Evolutionary conservation across 2,797 vertebrate species (phyloP).

Genomic region (Remorina albescens): DNA sequence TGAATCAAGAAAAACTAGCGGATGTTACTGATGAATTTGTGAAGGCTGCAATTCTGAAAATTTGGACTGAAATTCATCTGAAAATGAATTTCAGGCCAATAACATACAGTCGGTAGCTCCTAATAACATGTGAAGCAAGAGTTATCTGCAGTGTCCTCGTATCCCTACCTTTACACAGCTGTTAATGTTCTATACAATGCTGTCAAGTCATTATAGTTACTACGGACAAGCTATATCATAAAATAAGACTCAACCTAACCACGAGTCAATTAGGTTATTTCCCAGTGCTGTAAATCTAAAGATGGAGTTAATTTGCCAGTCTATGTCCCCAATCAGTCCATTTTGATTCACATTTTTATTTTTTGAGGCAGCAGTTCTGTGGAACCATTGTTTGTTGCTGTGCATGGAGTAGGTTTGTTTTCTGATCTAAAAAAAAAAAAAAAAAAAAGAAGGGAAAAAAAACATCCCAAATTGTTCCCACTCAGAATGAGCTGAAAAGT

Average conservation of each 20-base stretch:
- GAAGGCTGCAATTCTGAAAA: neutral
- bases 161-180: neutral
- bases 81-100: neutral
- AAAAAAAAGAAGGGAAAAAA: too few species aligned
- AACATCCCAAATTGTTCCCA: neutral
- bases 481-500: conserved; percentile 6
- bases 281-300: neutral
- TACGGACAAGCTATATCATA: too few species aligned
- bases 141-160: neutral
- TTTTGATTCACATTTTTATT: neutral
- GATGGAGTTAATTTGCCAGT: neutral
- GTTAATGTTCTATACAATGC: neutral
- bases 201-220: too few species aligned
- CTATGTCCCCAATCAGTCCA: neutral
- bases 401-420: neutral
- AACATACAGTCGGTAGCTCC: neutral
- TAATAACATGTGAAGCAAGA: conserved; percentile 4
- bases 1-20: neutral
- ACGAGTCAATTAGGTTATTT: neutral
- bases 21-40: neutral
- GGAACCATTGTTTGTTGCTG: neutral
- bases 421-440: neutral
- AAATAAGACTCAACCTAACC: neutral
- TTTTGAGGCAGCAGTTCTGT: neutral
- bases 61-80: too few species aligned